Conservation (phyloP, 2,113 vertebrate genomes). For the Pelmatolapia mariae region DNA sequence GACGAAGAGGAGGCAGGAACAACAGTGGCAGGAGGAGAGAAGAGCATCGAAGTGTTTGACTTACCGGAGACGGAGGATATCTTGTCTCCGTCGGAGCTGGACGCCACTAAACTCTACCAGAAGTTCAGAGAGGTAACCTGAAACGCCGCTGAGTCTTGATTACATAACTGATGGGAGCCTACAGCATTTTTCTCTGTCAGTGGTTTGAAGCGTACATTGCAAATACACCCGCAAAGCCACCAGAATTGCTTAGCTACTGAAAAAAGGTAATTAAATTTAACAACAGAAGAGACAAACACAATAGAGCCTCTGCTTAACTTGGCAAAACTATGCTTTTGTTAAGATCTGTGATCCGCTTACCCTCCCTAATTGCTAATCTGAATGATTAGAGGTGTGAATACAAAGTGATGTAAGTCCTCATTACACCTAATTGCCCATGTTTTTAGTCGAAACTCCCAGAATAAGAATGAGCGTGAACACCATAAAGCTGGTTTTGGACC, state of each 20-base stretch:
- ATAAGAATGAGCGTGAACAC: background rate
- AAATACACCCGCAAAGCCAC: background rate
- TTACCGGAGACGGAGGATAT: conserved; percentile 91
- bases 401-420: background rate
- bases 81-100: conserved; percentile 89
- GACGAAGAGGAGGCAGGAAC: conserved; percentile 89
- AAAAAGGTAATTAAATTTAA: background rate
- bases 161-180: background rate
- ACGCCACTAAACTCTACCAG: conserved; percentile 92
- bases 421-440: conserved; percentile 4
- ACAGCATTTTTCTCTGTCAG: background rate
- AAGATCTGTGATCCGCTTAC: conserved; percentile 5
- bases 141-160: background rate
- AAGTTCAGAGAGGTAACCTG: conserved; percentile 92
- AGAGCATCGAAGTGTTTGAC: conserved; percentile 95
- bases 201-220: background rate
- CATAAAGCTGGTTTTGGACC: background rate
- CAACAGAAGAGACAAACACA: background rate
- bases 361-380: conserved; percentile 20
- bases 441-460: background rate
- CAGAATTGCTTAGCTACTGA: background rate
- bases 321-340: conserved; percentile 1
- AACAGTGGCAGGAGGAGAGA: conserved; percentile 74
- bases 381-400: conserved; percentile 15
- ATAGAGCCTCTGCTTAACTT: background rate